Evolutionary conservation across 2,113 vertebrate genomes (phyloP).

Genomic region (Phoxinus phoxinus): DNA sequence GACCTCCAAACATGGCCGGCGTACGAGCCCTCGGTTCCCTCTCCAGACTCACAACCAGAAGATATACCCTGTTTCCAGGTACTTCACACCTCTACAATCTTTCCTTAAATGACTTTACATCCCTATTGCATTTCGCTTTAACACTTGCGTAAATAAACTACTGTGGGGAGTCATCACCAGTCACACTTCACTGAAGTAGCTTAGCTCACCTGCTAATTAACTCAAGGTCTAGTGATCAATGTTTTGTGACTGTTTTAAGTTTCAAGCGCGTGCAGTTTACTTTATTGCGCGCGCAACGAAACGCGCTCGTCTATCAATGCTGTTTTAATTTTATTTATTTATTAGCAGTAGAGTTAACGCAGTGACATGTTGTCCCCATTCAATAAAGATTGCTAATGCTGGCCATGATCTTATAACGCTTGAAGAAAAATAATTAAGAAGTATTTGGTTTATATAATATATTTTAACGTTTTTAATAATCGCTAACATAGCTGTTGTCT

Average conservation of each 20-base stretch:
- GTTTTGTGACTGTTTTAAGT: neutral
- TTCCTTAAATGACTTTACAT: neutral
- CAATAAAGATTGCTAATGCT: neutral
- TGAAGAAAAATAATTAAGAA: neutral
- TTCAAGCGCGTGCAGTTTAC: neutral
- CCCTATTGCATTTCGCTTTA: neutral
- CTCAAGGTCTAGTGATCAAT: conserved; percentile 1
- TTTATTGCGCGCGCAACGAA: neutral
- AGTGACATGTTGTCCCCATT: neutral
- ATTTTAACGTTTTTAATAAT: neutral
- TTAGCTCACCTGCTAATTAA: conserved; percentile 29
- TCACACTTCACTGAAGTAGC: neutral
- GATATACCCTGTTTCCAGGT: conserved; percentile 71
- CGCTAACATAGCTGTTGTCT: neutral
- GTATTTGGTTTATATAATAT: too few relatives aligned
- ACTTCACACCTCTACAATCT: neutral
- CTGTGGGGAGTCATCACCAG: too few relatives aligned
- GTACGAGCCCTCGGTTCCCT: conserved; percentile 74
- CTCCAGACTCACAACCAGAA: conserved; percentile 66
- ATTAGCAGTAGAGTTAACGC: too few relatives aligned
- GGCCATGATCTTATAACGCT: neutral
- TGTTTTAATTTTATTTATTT: neutral
- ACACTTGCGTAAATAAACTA: neutral
- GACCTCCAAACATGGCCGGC: conserved; percentile 76
- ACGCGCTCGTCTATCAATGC: neutral